Evolutionary conservation across 2,888 invertebrate species (phyloP), one percentile per base, ranked within the genome.

Genomic region (Scelioninae gen. 1): DNA sequence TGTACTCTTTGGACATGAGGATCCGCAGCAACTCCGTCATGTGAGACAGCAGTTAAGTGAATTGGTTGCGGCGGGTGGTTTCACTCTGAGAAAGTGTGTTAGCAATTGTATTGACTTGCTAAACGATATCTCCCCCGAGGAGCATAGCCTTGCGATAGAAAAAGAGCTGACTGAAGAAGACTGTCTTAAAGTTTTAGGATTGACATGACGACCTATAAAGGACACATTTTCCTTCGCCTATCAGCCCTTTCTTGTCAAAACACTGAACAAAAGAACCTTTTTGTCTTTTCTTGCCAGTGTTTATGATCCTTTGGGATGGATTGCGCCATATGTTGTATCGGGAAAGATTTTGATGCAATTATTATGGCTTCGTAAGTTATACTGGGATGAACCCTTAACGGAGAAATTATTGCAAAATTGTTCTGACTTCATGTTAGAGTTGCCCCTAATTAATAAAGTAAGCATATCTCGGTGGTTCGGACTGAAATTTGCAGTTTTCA

Each of bases 61-160:
- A 0, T 45, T 60, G 31, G 32, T 63, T n/a, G 40, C 13, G 66
- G 66, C 66, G 65, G 65, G 51, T 53, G 51, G 65, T 40, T 66
- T 66, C 7, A 38, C 13, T 11, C 34, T 16, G 7, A 9, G 65
- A 0, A 66, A 66, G 45, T 68, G 53, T 53, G 43, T 43, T n/a
- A 51, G 68, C 38, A 68, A 68, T 43, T 34, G 34, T 34, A 34
- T 34, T 5, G 34, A 34, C 6, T 34, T 34, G 8, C 8, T 34
- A 34, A 34, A 5, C 5, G 34, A 34, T 34, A 34, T 34, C 8
- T 8, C 34, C 8, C 34, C 5, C 8, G 34, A 34, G 6, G 8
- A 34, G 5, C 34, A 34, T 34, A 34, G 34, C 8, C 34, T 7
- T 34, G 34, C 34, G 34, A 34, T 34, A 7, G 34, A 34, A 8